phyloP scores from a whole-genome alignment of 2,797 vertebrate genomes.

The Danio tinwini region DNA sequence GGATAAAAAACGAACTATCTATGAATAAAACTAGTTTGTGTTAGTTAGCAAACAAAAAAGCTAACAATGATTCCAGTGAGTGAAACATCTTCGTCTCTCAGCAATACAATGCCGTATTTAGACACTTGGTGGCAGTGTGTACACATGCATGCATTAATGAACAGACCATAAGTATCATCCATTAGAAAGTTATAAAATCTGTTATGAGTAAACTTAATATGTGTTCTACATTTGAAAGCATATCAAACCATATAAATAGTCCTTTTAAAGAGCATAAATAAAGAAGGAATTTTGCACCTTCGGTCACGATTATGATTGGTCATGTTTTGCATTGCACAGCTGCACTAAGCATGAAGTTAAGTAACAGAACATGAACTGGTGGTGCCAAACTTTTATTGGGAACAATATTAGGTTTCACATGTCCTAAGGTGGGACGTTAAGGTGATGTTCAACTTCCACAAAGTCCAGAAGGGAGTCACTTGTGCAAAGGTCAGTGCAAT shows the following conservation, averaged over 20 bases:
- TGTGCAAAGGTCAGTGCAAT: constrained; percentile 50
- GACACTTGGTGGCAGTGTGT: constrained; percentile 55
- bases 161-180: not conserved
- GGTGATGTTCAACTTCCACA: constrained; percentile 13
- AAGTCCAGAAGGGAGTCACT: constrained; percentile 25
- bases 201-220: not conserved
- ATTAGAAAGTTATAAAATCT: not conserved
- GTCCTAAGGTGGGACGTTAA: constrained; percentile 48
- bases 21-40: not conserved
- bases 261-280: not conserved
- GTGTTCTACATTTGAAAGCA: not conserved
- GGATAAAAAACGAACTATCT: not conserved
- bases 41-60: not conserved
- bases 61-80: not conserved
- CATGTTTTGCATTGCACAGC: not conserved
- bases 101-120: constrained; percentile 12
- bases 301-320: not conserved
- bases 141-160: not conserved
- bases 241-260: not conserved
- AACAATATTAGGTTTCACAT: constrained; percentile 48
- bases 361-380: not conserved
- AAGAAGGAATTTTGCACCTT: not conserved
- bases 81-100: not conserved
- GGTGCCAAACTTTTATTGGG: not conserved
- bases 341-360: not conserved